phyloP scores from a whole-genome alignment of 2,797 vertebrate species.

The Lacerta bilineata region DNA sequence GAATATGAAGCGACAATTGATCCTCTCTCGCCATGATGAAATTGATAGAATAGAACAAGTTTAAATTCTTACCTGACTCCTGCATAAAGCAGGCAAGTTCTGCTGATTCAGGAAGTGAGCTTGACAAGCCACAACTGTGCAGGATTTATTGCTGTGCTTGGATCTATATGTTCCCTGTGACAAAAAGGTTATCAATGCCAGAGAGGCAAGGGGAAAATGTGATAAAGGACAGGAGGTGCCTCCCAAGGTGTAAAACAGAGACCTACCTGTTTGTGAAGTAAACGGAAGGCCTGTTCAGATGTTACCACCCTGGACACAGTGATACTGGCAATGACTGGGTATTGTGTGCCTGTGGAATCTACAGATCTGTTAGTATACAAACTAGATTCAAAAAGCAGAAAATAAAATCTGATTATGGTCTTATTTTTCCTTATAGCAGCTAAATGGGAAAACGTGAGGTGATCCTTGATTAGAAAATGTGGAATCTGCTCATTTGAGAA shows the following conservation, averaged over 20 bases:
- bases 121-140: constrained; percentile 10
- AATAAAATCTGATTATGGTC: too few relatives aligned
- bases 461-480: background rate
- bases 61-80: constrained; percentile 1
- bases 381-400: background rate
- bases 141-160: constrained; percentile 20
- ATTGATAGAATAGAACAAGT: background rate
- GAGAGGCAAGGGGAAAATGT: background rate
- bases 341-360: background rate
- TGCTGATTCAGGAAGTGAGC: constrained; percentile 24
- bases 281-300: background rate
- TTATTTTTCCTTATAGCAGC: background rate
- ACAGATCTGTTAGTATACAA: background rate
- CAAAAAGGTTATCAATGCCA: background rate
- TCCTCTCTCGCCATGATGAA: constrained; percentile 7
- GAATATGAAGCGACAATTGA: background rate
- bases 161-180: background rate
- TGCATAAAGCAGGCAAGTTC: constrained; percentile 3
- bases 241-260: background rate
- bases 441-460: background rate
- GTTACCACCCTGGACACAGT: background rate
- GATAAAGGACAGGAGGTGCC: background rate
- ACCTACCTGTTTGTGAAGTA: background rate
- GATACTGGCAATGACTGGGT: background rate
- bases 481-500: background rate